Evolutionary conservation across 2,797 vertebrate genomes (phyloP), one percentile per base, ranked within the genome.

Genomic region (Todus mexicanus): DNA sequence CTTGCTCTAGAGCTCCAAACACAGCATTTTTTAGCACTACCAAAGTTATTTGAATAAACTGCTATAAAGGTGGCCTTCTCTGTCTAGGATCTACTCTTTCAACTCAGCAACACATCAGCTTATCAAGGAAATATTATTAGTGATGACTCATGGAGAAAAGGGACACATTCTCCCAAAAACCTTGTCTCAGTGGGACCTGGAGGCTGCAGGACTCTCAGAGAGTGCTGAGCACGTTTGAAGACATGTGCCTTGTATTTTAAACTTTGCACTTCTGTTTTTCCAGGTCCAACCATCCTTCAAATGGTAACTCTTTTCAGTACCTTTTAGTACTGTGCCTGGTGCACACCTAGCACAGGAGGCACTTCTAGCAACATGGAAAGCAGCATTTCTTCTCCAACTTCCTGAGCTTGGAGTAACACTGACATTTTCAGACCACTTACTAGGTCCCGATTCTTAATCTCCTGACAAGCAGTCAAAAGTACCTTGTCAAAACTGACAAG

Each of bases 401-500:
- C 42, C 53, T 72, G 61, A 1, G 4, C n/a, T 77, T 87, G 89
- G 71, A 92, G 92, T 69, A 90, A 91, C 48, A 48, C 53, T 71
- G 85, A 69, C 80, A 69, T 92, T 94, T 80, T 69, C 47, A 43
- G 63, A 91, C 25, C 69, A 63, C 73, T 95, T 93, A 75, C 20
- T 80, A 78, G 42, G 50, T 89, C 89, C 73, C 73, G 85, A 43
- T 83, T 89, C 82, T 87, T 94, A 83, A 94, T 87, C 73, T 91
- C 60, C 76, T 48, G 83, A 95, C 88, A 95, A 92, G 88, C 73
- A 94, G 76, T 90, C 79, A 83, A 71, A 95, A 95, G 72, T 78
- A 81, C 71, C 66, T 72, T 87, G 84, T 92, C 87, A 93, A 90
- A 95, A 83, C 51, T 87, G 87, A 81, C 82, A 93, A 48, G 31